Conservation (phyloP, 2,888 invertebrate species). For the Psylliodes chrysocephalus region DNA sequence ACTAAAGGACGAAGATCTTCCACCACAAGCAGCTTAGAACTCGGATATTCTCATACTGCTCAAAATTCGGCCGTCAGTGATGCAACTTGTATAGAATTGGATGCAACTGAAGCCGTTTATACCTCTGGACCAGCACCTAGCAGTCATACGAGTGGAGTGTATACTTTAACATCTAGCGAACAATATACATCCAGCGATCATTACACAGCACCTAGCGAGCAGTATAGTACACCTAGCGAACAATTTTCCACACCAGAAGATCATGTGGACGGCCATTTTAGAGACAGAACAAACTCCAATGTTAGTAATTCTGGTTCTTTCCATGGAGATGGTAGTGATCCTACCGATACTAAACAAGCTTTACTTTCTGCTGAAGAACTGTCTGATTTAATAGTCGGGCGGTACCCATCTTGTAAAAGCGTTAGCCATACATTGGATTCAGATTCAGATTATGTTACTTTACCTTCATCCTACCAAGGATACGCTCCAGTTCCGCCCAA, state of each 20-base stretch:
- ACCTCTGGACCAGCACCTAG: slow-evolving; percentile 74
- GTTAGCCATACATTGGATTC: slow-evolving; percentile 88
- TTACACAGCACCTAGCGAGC: slow-evolving; percentile 55
- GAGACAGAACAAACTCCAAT: slow-evolving; percentile 80
- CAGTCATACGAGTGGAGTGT: slow-evolving; percentile 87
- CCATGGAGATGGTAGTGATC: slow-evolving; percentile 90
- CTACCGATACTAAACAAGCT: slow-evolving; percentile 80
- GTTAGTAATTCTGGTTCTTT: slow-evolving; percentile 83
- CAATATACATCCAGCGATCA: slow-evolving; percentile 63
- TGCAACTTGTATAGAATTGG: slow-evolving; percentile 74
- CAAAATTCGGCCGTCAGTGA: slow-evolving; percentile 86
- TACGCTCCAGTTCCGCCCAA: slow-evolving; percentile 76
- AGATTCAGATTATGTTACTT: slow-evolving; percentile 89
- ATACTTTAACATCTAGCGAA: slow-evolving; percentile 78
- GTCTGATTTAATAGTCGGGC: slow-evolving; percentile 84
- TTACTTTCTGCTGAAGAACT: slow-evolving; percentile 84
- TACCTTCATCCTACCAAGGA: slow-evolving; percentile 67
- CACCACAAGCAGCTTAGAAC: slow-evolving; percentile 83
- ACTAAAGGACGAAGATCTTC: slow-evolving; percentile 73
- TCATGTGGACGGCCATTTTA: slow-evolving; percentile 67
- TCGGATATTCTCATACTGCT: slow-evolving; percentile 87
- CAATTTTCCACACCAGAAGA: slow-evolving; percentile 54
- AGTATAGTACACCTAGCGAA: slow-evolving; percentile 56
- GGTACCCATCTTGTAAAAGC: slow-evolving; percentile 81
- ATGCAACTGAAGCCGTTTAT: slow-evolving; percentile 67